A percentile compares a stretch with the other conserved stretches of the same genome.
These are phyloP conservation scores for Sicus ferrugineus DNA, from an alignment of 2,888 invertebrate genomes.

Conservation along the genomic window DNA sequence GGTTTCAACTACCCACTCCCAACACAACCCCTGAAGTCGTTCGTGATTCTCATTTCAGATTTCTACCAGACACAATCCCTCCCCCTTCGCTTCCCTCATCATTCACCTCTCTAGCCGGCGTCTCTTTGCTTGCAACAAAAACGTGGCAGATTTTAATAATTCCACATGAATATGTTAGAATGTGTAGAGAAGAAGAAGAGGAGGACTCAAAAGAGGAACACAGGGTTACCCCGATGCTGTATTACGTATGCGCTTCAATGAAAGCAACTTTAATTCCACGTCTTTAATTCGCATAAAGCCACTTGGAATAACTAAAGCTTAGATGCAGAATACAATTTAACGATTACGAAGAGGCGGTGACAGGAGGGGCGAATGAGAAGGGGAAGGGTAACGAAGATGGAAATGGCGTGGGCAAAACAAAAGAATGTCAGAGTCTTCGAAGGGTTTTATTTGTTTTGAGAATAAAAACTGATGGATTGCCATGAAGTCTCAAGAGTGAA, in stretches of 20 bases:
- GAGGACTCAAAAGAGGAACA: neutral
- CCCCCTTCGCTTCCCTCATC: neutral
- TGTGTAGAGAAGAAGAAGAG: neutral
- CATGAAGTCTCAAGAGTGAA: no score
- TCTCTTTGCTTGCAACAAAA: neutral
- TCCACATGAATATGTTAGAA: neutral
- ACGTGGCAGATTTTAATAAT: constrained; percentile 11
- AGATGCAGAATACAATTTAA: no score
- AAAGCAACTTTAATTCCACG: neutral
- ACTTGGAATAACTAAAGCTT: constrained; percentile 10
- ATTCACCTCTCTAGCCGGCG: neutral
- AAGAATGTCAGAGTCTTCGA: neutral
- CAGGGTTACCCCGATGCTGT: constrained; percentile 10
- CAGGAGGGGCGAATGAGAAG: no score
- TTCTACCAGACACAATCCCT: neutral
- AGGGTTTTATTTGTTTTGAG: no score
- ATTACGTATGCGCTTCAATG: neutral
- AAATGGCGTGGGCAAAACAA: neutral
- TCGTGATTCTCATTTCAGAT: neutral
- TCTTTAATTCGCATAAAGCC: constrained; percentile 21
- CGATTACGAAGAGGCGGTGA: no score
- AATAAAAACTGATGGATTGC: no score
- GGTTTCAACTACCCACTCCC: no score
- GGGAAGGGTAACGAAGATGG: neutral
- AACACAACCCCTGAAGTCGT: constrained; percentile 14